Evolutionary conservation across 2,888 invertebrate genomes (phyloP).

Genomic region (Microctonus aethiopoides): DNA sequence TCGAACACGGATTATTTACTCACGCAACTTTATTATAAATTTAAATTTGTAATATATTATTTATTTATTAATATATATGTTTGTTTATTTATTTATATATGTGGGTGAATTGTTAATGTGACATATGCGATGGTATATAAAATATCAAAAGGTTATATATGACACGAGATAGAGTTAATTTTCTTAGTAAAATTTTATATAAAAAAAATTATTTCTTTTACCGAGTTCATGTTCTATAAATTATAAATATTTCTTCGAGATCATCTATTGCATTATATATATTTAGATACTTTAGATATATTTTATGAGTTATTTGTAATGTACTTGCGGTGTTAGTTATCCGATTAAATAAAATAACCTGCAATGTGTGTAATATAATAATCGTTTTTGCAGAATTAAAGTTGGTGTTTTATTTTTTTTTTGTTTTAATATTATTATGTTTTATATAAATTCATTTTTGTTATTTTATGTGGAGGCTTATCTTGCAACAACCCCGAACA

Average conservation of each 20-base stretch:
- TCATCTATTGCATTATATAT: not conserved
- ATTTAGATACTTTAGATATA: not conserved
- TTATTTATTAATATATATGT: no score
- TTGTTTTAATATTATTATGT: slow-evolving; percentile 17
- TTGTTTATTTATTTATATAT: no score
- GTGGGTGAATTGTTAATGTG: not conserved
- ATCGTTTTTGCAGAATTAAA: slow-evolving; percentile 33
- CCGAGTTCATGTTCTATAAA: not conserved
- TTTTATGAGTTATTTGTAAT: slow-evolving; percentile 39
- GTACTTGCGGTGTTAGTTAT: slow-evolving; percentile 37
- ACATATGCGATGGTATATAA: not conserved
- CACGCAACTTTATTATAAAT: not conserved
- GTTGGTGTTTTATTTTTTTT: not conserved
- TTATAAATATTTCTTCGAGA: not conserved
- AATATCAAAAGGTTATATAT: not conserved
- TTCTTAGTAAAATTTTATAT: not conserved
- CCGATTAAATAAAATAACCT: slow-evolving; percentile 44
- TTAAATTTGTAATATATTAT: not conserved
- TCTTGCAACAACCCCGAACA: slow-evolving; percentile 20
- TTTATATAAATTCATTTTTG: slow-evolving; percentile 8
- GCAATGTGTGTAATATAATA: slow-evolving; percentile 39
- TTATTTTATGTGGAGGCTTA: slow-evolving; percentile 4
- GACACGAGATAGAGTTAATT: not conserved
- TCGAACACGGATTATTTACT: not conserved
- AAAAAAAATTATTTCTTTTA: not conserved